These are phyloP conservation scores for Orussus abietinus DNA, from an alignment of 1,140 invertebrate genomes.

Conservation along the genomic window DNA sequence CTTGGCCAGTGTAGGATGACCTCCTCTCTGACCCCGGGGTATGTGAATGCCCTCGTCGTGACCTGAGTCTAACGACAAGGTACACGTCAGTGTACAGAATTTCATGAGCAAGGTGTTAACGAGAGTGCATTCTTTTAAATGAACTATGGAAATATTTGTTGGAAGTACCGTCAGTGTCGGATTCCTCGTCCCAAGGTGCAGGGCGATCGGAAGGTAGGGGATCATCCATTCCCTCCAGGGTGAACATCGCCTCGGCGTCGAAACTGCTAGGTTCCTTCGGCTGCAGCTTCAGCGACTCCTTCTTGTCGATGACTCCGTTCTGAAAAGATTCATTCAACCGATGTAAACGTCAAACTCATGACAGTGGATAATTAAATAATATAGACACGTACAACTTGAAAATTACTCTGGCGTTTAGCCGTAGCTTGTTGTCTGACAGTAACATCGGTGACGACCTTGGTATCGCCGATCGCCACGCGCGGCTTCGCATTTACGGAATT, in stretches of 20 bases:
- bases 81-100: too few relatives aligned
- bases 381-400: slow-evolving; percentile 22
- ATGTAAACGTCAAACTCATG: background rate
- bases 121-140: too few relatives aligned
- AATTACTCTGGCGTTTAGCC: slow-evolving; percentile 20
- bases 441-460: slow-evolving; percentile 15
- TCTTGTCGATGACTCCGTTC: slow-evolving; percentile 32
- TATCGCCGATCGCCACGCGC: slow-evolving; percentile 7
- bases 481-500: slow-evolving; percentile 19
- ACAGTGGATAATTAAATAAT: too few relatives aligned
- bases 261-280: slow-evolving; percentile 34
- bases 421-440: slow-evolving; percentile 23
- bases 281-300: slow-evolving; percentile 17
- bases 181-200: slow-evolving; percentile 49
- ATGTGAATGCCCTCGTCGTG: slow-evolving; percentile 53
- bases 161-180: slow-evolving; percentile 51
- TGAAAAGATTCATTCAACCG: slow-evolving; percentile 18
- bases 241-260: slow-evolving; percentile 54
- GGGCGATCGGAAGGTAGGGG: slow-evolving; percentile 23
- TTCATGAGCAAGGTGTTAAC: too few relatives aligned
- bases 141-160: slow-evolving; percentile 6
- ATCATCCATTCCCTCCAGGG: slow-evolving; percentile 56
- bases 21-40: slow-evolving; percentile 36
- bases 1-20: slow-evolving; percentile 51
- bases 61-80: slow-evolving; percentile 49